phyloP scores from a whole-genome alignment of 2,113 vertebrate genomes.

The Albula goreensis region DNA sequence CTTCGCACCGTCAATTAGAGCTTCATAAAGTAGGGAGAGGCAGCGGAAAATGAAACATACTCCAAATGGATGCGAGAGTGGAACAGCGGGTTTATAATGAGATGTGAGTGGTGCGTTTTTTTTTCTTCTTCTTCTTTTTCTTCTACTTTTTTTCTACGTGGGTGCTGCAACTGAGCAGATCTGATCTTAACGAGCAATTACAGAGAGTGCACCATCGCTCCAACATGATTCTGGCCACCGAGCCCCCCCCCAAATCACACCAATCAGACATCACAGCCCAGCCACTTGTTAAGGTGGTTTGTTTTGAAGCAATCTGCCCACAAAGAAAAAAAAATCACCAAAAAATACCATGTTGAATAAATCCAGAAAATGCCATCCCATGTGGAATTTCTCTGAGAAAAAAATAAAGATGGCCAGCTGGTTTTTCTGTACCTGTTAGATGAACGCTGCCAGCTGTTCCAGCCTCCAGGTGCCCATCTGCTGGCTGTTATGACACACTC shows the following conservation, averaged over 20 bases:
- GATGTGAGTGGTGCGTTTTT: not conserved
- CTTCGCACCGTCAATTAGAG: constrained; percentile 1
- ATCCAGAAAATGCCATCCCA: constrained; percentile 12
- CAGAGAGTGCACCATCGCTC: constrained; percentile 26
- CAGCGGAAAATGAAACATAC: constrained; percentile 11
- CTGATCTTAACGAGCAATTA: constrained; percentile 43
- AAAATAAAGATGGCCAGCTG: constrained; percentile 32
- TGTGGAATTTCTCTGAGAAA: constrained; percentile 25
- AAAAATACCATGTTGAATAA: constrained; percentile 14
- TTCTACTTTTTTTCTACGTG: not conserved
- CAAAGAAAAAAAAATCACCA: no score
- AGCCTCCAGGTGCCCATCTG: not conserved
- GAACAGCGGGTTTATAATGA: not conserved
- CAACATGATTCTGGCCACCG: not conserved
- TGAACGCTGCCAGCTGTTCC: constrained; percentile 15
- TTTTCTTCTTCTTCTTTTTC: not conserved
- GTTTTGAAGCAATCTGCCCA: not conserved
- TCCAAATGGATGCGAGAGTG: not conserved
- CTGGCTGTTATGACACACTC: constrained; percentile 11
- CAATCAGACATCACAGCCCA: not conserved
- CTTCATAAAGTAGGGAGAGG: not conserved
- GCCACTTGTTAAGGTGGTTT: not conserved
- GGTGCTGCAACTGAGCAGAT: constrained; percentile 1
- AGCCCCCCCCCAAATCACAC: not conserved
- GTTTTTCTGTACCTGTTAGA: constrained; percentile 27